Base-by-base conservation (phyloP, 2,113 vertebrate genomes). In the Nicator chloris region DNA sequence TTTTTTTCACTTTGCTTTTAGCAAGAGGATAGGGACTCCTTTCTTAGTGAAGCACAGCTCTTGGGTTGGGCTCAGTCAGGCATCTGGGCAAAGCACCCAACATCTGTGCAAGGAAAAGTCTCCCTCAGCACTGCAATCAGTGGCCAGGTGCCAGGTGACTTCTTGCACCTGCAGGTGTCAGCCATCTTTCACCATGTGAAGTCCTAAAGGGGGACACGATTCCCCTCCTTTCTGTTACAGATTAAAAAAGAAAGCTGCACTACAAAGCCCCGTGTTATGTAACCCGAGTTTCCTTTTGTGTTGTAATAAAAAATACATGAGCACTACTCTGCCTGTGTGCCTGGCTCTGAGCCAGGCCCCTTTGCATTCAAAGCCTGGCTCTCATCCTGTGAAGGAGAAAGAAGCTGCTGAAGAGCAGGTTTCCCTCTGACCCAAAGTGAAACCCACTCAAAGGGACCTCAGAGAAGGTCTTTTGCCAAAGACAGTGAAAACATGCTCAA, bases 241-340 rank as follows among this genome's bases (percentile, higher is more conserved):
- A 57, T 70, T 66, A 4, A 60, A 85, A 73, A 47, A 63, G 88
- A 56, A 95, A 92, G 94, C 92, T 93, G 94, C 87, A 72, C 92
- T 86, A 88, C 93, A 92, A 71, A 92, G 90, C 64, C 59, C 65
- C 3, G 0, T 26, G 47, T 93, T 93, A 86, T 22, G 11, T 92
- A 93, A 94, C 86, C 59, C 14, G 1, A 9, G 66, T 82, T 89
- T 18, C 75, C 75, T 92, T 97, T 92, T 90, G 92, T 96, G 51
- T 83, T n/a, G 6, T 30, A 47, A 81, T 95, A 69, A 96, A 94
- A 95, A 96, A 86, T 86, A 90, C 66, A 86, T n/a, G 85, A 96
- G 51, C 76, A 63, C 92, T 94, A 35, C 87, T 73, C 84, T 17
- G 87, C 84, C 59, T 45, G 69, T 27, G 45, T 47, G 77, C 85